These are phyloP conservation scores for Tanytarsus gracilentus DNA, from an alignment of 2,888 invertebrate species.

Conservation along the genomic window DNA sequence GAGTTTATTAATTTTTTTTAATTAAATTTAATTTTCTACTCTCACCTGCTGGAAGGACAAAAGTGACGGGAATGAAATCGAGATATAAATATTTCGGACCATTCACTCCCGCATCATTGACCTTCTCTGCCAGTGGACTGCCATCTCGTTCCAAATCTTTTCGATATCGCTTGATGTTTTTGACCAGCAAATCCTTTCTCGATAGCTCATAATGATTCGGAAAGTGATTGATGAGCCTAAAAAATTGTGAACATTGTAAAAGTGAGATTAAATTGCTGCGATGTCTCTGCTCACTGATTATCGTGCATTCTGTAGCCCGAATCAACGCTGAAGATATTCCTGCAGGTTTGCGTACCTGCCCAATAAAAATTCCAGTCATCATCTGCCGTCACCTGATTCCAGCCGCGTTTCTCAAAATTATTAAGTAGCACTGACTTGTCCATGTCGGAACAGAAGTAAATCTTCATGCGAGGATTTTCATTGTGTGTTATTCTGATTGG, in stretches of 20 bases:
- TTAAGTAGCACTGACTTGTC: constrained; percentile 88
- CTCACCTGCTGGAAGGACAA: constrained; percentile 71
- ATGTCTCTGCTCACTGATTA: constrained; percentile 56
- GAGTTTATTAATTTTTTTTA: neutral
- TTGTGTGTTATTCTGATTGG: constrained; percentile 33
- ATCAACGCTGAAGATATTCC: constrained; percentile 84
- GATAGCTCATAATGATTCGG: constrained; percentile 94
- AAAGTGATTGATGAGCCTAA: constrained; percentile 85
- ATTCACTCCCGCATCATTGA: constrained; percentile 44
- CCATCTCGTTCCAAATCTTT: constrained; percentile 88
- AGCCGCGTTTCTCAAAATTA: constrained; percentile 87
- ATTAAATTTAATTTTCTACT: neutral
- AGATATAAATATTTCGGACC: constrained; percentile 72
- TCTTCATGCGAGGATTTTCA: constrained; percentile 35
- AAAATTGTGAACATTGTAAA: constrained; percentile 30
- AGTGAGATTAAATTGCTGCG: neutral
- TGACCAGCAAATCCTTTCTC: constrained; percentile 89
- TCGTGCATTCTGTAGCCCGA: constrained; percentile 86
- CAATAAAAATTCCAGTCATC: constrained; percentile 97
- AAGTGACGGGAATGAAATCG: constrained; percentile 90
- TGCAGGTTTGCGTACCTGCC: constrained; percentile 85
- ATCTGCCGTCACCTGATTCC: constrained; percentile 71
- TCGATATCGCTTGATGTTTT: constrained; percentile 89
- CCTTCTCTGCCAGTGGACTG: constrained; percentile 72
- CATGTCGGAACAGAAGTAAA: constrained; percentile 47